These are phyloP conservation scores for Drosophila pallidifrons DNA, from an alignment of 1,140 invertebrate genomes.

Conservation along the genomic window DNA sequence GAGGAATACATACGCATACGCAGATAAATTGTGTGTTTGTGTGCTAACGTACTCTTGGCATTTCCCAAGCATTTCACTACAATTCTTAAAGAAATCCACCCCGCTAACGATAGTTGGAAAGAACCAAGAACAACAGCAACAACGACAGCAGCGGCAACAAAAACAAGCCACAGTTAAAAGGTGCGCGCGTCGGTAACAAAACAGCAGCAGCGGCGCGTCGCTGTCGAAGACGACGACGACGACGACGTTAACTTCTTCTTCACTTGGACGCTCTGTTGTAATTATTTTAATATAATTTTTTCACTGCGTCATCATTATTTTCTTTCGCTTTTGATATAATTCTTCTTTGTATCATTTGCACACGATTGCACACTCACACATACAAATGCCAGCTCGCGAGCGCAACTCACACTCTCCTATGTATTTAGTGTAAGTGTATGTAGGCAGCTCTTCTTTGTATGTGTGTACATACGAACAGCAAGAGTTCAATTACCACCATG, in stretches of 20 bases:
- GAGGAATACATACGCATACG: slow-evolving; percentile 6
- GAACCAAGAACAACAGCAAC: slow-evolving; percentile 26
- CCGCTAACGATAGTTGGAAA: slow-evolving; percentile 52
- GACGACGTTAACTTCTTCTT: slow-evolving; percentile 60
- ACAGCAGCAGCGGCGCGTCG: slow-evolving; percentile 32
- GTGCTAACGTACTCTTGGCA: slow-evolving; percentile 61
- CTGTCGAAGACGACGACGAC: slow-evolving; percentile 46
- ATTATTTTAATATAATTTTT: slow-evolving; percentile 83
- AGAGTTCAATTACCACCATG: slow-evolving; percentile 76
- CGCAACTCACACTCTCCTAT: slow-evolving; percentile 49
- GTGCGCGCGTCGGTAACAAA: slow-evolving; percentile 56
- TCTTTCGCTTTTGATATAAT: slow-evolving; percentile 81
- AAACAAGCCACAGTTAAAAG: slow-evolving; percentile 57
- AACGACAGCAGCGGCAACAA: slow-evolving; percentile 1
- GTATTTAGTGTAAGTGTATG: slow-evolving; percentile 40
- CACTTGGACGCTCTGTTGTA: slow-evolving; percentile 75
- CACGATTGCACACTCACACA: slow-evolving; percentile 67
- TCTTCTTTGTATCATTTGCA: slow-evolving; percentile 83
- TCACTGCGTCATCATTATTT: slow-evolving; percentile 83
- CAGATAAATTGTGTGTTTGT: slow-evolving; percentile 5
- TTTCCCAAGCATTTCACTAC: slow-evolving; percentile 73
- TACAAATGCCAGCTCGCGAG: slow-evolving; percentile 21
- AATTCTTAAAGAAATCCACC: slow-evolving; percentile 75
- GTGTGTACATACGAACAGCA: slow-evolving; percentile 22
- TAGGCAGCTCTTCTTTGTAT: slow-evolving; percentile 11